Conservation (phyloP, 2,797 vertebrate species). For the Gadopsis bispinosus region DNA sequence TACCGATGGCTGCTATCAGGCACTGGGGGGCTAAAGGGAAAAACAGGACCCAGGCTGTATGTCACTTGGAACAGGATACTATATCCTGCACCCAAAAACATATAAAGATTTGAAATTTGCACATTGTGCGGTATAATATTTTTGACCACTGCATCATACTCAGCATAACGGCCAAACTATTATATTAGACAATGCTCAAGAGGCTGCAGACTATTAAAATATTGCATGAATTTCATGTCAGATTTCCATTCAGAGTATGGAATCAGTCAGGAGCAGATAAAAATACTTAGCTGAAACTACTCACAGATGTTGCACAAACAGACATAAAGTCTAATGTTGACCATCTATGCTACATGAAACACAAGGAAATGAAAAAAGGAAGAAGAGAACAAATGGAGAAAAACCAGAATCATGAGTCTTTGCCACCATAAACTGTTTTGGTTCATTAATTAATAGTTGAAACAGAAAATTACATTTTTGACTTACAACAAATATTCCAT, state of each 20-base stretch:
- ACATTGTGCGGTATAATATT: slow-evolving; percentile 7
- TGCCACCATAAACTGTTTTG: slow-evolving; percentile 28
- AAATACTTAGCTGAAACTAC: slow-evolving; percentile 63
- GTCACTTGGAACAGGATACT: slow-evolving; percentile 34
- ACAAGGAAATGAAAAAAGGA: not conserved
- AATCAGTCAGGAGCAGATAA: slow-evolving; percentile 68
- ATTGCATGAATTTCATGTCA: slow-evolving; percentile 46
- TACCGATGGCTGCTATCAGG: slow-evolving; percentile 26
- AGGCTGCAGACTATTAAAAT: slow-evolving; percentile 34
- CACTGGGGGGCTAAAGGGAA: slow-evolving; percentile 11
- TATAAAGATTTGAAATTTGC: slow-evolving; percentile 36
- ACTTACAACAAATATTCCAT: not conserved
- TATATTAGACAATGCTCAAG: slow-evolving; percentile 18
- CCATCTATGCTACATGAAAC: slow-evolving; percentile 41
- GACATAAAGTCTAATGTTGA: slow-evolving; percentile 24
- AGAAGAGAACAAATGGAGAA: slow-evolving; percentile 2
- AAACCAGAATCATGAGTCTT: slow-evolving; percentile 7
- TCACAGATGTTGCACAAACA: slow-evolving; percentile 68
- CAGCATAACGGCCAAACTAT: not conserved
- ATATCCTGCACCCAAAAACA: slow-evolving; percentile 16
- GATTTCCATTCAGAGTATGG: slow-evolving; percentile 51
- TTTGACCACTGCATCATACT: slow-evolving; percentile 25
- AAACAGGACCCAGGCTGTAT: slow-evolving; percentile 36
- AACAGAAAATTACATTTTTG: not conserved
- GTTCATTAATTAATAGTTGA: slow-evolving; percentile 28